Percentiles rank a stretch among this genome's conserved stretches.
phyloP scores from a whole-genome alignment of 2,888 invertebrate species.

The Trachelus tabidus region DNA sequence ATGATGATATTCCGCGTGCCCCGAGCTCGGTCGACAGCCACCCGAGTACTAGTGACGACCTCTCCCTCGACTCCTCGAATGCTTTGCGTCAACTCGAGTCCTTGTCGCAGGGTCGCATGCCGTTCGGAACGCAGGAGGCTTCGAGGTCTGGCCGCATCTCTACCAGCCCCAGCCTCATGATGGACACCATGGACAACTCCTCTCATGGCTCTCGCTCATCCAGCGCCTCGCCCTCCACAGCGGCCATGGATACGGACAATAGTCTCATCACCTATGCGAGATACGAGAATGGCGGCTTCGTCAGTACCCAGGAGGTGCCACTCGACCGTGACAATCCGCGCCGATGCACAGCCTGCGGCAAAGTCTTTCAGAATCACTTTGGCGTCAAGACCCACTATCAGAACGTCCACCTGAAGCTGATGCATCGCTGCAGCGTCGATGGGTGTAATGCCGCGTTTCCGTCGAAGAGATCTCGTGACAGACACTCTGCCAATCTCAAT shows the following conservation, averaged over 20 bases:
- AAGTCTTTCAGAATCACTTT: constrained; percentile 93
- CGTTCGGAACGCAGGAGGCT: constrained; percentile 64
- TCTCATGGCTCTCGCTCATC: constrained; percentile 65
- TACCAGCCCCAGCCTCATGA: constrained; percentile 70
- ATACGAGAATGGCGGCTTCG: constrained; percentile 80
- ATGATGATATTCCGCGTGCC: constrained; percentile 62
- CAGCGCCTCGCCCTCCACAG: constrained; percentile 65
- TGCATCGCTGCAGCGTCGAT: constrained; percentile 95
- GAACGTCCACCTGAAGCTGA: constrained; percentile 93
- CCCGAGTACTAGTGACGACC: constrained; percentile 69
- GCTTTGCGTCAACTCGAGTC: constrained; percentile 83
- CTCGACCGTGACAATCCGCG: constrained; percentile 92
- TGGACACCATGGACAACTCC: constrained; percentile 62
- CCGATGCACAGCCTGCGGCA: constrained; percentile 91
- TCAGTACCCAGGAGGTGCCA: constrained; percentile 84
- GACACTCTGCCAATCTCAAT: constrained; percentile 91
- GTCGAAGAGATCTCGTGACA: constrained; percentile 90
- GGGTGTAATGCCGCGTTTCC: constrained; percentile 96
- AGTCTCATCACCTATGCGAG: constrained; percentile 73
- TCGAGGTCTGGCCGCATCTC: constrained; percentile 72
- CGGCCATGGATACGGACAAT: constrained; percentile 64
- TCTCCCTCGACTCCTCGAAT: constrained; percentile 71
- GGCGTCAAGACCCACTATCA: constrained; percentile 95
- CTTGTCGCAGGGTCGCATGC: constrained; percentile 78
- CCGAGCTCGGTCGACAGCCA: constrained; percentile 70